Percentiles rank a stretch among this genome's conserved stretches.
These are phyloP conservation scores for Acestrorhynchus altus DNA, from an alignment of 2,797 vertebrate genomes.

Conservation along the genomic window DNA sequence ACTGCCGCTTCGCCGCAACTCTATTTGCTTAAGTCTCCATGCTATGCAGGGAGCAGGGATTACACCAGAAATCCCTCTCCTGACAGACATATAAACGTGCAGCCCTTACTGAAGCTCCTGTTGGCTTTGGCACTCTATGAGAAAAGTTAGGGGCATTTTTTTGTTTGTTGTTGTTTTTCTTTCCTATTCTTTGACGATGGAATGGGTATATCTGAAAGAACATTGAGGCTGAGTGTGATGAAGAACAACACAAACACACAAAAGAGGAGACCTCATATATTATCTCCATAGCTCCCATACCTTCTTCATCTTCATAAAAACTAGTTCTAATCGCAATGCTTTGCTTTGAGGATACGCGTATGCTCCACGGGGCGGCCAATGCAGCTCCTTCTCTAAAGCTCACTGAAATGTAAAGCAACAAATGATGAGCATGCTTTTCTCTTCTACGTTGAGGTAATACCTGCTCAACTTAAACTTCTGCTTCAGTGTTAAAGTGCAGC, in stretches of 20 bases:
- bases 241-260: neutral
- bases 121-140: conserved; percentile 23
- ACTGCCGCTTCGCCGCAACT: conserved; percentile 64
- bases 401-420: neutral
- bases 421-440: too few relatives aligned
- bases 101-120: conserved; percentile 47
- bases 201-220: neutral
- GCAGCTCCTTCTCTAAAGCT: too few relatives aligned
- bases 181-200: too few relatives aligned
- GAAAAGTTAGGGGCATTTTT: conserved; percentile 7
- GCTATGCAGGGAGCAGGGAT: conserved; percentile 78
- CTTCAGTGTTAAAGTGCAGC: neutral
- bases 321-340: neutral
- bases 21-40: conserved; percentile 69
- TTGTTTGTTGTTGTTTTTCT: neutral
- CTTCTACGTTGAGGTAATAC: neutral
- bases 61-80: conserved; percentile 73
- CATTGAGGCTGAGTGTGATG: neutral
- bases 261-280: neutral
- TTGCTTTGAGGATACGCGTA: neutral
- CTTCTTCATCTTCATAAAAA: conserved; percentile 14
- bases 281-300: neutral
- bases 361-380: too few relatives aligned
- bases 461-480: neutral
- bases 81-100: conserved; percentile 78